These are phyloP conservation scores for Apoderus coryli DNA, from an alignment of 2,888 invertebrate species.

Conservation along the genomic window DNA sequence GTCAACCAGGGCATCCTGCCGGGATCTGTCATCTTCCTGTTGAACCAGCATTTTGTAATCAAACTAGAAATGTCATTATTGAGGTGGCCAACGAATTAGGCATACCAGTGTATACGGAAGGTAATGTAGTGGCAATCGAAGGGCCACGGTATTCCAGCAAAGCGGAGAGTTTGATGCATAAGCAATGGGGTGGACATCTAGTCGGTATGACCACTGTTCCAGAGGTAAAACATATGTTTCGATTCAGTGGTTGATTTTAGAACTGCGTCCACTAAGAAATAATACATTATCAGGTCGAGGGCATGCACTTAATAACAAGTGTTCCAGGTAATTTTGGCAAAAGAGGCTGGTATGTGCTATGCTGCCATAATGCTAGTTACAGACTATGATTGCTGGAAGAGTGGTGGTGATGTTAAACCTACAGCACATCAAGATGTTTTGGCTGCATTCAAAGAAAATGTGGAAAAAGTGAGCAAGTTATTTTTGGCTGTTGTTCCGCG, in stretches of 20 bases:
- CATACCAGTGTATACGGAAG: slow-evolving; percentile 41
- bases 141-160: slow-evolving; percentile 85
- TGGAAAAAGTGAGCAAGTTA: slow-evolving; percentile 59
- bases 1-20: slow-evolving; percentile 38
- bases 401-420: slow-evolving; percentile 46
- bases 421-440: slow-evolving; percentile 64
- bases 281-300: too few relatives aligned
- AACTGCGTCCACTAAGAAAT: too few relatives aligned
- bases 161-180: slow-evolving; percentile 81
- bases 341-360: slow-evolving; percentile 88
- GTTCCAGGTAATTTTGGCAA: slow-evolving; percentile 72
- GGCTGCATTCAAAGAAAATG: slow-evolving; percentile 63
- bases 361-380: slow-evolving; percentile 89
- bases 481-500: slow-evolving; percentile 55
- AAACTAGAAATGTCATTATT: slow-evolving; percentile 52
- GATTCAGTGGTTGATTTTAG: too few relatives aligned
- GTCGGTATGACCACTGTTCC: slow-evolving; percentile 97
- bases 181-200: slow-evolving; percentile 78
- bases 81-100: slow-evolving; percentile 48
- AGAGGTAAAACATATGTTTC: too few relatives aligned
- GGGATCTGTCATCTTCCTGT: slow-evolving; percentile 91
- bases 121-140: slow-evolving; percentile 71
- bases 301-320: too few relatives aligned
- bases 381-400: slow-evolving; percentile 96
- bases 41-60: slow-evolving; percentile 75